A percentile compares a stretch with the other conserved stretches of the same genome.
These are phyloP conservation scores for Dicrurus megarhynchus DNA, from an alignment of 2,113 vertebrate genomes.

Conservation along the genomic window DNA sequence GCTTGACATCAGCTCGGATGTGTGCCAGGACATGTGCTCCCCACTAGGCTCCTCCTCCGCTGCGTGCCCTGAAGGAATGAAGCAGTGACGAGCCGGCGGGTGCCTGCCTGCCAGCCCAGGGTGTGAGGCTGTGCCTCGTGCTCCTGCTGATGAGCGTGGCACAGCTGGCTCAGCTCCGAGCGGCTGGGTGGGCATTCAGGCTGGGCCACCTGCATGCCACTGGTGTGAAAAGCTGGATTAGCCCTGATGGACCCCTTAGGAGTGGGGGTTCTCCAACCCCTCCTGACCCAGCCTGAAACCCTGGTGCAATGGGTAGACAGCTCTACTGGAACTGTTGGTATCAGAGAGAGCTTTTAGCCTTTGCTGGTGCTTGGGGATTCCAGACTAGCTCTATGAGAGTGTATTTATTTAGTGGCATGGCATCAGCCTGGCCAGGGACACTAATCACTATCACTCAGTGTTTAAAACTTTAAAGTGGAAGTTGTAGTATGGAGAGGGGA, in stretches of 20 bases:
- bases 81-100: fast-evolving
- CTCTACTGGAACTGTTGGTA: neutral
- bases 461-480: neutral
- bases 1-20: neutral
- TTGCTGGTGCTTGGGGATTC: neutral
- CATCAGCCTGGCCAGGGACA: neutral
- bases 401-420: neutral
- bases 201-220: fast-evolving
- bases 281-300: neutral
- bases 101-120: neutral
- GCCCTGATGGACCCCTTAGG: fast-evolving
- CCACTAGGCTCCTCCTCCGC: neutral
- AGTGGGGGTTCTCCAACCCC: neutral
- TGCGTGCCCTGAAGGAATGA: neutral
- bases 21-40: neutral
- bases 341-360: neutral
- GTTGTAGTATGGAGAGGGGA: neutral
- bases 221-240: neutral
- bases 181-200: fast-evolving
- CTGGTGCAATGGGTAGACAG: neutral
- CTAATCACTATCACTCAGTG: neutral
- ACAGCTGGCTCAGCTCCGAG: neutral
- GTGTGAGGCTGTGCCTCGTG: neutral
- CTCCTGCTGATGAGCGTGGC: neutral
- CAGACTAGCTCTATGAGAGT: neutral